Percentiles rank a stretch among this genome's conserved stretches.
These are phyloP conservation scores for Campylomormyrus numenius DNA, from an alignment of 2,113 vertebrate genomes.

Conservation along the genomic window DNA sequence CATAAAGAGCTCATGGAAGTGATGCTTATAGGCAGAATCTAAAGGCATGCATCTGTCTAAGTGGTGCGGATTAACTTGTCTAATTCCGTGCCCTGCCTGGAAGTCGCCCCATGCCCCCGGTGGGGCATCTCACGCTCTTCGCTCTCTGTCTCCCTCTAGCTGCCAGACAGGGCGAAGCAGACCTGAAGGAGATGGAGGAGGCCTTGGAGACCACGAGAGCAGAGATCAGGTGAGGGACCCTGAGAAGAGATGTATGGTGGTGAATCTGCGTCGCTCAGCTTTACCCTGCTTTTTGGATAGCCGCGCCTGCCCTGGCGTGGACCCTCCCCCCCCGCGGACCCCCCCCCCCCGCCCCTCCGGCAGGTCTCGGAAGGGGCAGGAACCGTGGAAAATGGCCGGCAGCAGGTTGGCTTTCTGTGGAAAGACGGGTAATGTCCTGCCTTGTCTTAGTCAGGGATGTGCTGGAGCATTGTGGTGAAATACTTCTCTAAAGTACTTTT, in stretches of 20 bases:
- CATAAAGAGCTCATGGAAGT: background rate
- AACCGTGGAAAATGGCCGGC: background rate
- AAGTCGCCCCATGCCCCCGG: background rate
- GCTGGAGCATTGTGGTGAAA: background rate
- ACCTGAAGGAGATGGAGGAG: conserved; percentile 55
- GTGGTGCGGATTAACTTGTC: background rate
- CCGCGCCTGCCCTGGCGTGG: background rate
- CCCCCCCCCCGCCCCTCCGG: background rate
- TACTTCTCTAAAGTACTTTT: background rate
- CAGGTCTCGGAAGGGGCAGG: background rate
- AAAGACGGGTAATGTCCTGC: background rate
- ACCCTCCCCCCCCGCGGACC: too few relatives aligned
- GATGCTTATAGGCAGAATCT: background rate
- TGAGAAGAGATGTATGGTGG: background rate
- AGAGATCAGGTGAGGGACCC: conserved; percentile 52
- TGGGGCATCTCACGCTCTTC: background rate
- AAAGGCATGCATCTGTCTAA: background rate
- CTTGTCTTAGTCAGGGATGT: background rate
- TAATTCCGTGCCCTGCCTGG: background rate
- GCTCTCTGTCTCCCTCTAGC: conserved; percentile 30
- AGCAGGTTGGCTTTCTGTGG: background rate
- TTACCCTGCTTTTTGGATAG: background rate
- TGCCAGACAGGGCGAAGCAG: conserved; percentile 46
- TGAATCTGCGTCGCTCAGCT: background rate
- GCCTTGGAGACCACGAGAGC: conserved; percentile 50